These are phyloP conservation scores for Anableps anableps DNA, from an alignment of 2,797 vertebrate species.

Conservation along the genomic window DNA sequence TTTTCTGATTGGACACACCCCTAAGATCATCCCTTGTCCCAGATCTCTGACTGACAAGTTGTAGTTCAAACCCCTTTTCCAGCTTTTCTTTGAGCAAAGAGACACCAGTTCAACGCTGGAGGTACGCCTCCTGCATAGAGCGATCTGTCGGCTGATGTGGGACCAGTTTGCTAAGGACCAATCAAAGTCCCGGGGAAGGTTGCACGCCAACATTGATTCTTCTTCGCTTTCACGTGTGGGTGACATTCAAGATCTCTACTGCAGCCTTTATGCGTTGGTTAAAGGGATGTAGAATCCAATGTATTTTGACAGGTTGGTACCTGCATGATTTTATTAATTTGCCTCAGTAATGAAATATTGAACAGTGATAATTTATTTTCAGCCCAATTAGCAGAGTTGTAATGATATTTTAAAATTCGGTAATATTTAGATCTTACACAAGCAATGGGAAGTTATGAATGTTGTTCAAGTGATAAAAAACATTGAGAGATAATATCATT, in stretches of 20 bases:
- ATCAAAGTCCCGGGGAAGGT: conserved; percentile 54
- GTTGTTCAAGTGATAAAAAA: background rate
- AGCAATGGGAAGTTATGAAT: background rate
- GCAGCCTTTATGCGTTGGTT: background rate
- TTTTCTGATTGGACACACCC: conserved; percentile 79
- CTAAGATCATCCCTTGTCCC: conserved; percentile 23
- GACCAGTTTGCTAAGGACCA: conserved; percentile 60
- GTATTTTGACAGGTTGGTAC: background rate
- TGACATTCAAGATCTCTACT: conserved; percentile 55
- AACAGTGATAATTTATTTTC: background rate
- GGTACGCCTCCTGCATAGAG: conserved; percentile 28
- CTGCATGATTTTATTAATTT: no score
- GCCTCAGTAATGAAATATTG: background rate
- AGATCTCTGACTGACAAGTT: conserved; percentile 41
- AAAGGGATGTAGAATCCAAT: background rate
- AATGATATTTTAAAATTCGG: background rate
- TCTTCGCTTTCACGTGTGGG: conserved; percentile 17
- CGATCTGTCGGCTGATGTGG: conserved; percentile 86
- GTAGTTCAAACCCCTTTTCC: background rate
- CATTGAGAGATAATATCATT: background rate
- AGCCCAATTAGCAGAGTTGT: background rate
- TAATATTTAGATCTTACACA: background rate
- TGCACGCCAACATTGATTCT: background rate
- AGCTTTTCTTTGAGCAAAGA: conserved; percentile 10
- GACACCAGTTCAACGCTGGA: conserved; percentile 30